A percentile compares a stretch with the other conserved stretches of the same genome.
These are phyloP conservation scores for Notothenia rossii DNA, from an alignment of 2,113 vertebrate genomes.

Conservation along the genomic window DNA sequence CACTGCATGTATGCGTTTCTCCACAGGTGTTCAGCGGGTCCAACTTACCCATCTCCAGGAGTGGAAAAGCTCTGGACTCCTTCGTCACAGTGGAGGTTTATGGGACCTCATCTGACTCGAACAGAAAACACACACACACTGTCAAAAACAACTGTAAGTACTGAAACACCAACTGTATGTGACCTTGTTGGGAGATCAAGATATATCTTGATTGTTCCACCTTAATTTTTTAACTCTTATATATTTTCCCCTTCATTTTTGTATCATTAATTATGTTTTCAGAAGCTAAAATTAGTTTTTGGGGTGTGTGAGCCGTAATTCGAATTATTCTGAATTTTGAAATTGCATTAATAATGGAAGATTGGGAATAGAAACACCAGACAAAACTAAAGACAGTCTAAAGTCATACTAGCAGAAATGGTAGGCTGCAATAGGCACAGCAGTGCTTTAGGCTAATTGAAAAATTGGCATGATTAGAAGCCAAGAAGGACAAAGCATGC, in stretches of 20 bases:
- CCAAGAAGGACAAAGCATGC: neutral
- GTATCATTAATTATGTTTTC: neutral
- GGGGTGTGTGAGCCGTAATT: neutral
- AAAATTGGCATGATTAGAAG: neutral
- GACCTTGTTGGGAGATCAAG: neutral
- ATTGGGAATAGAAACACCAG: neutral
- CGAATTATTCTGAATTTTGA: neutral
- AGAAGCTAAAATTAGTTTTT: neutral
- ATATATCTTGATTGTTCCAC: neutral
- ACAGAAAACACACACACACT: conserved; percentile 81
- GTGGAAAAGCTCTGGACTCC: conserved; percentile 81
- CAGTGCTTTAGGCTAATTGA: neutral
- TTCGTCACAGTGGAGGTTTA: conserved; percentile 87
- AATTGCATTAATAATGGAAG: neutral
- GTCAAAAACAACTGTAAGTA: conserved; percentile 88
- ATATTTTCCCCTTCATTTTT: neutral
- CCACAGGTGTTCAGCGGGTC: conserved; percentile 90
- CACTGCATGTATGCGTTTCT: neutral
- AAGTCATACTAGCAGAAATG: neutral
- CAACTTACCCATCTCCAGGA: conserved; percentile 75
- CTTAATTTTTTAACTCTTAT: neutral
- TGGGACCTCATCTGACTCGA: conserved; percentile 82
- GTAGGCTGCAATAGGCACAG: neutral
- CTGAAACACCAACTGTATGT: neutral
- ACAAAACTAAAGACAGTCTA: neutral